These are phyloP conservation scores for Anabacerthia variegaticeps DNA, from an alignment of 2,797 vertebrate species.

Conservation along the genomic window DNA sequence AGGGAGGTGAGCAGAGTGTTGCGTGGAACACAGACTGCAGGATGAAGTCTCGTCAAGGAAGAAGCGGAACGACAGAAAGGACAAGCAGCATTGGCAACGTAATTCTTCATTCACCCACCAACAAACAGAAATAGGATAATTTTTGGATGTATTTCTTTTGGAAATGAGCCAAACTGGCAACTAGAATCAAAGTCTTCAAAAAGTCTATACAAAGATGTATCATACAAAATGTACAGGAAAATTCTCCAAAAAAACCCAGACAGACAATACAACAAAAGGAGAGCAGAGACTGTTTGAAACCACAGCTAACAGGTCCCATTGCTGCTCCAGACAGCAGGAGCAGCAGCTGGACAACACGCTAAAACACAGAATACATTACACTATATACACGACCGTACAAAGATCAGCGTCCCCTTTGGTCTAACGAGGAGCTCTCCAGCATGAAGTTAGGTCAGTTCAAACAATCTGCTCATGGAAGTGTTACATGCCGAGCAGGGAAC, in stretches of 20 bases:
- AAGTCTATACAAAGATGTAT: constrained; percentile 83
- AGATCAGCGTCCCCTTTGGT: constrained; percentile 49
- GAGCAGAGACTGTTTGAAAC: constrained; percentile 61
- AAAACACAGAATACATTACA: constrained; percentile 71
- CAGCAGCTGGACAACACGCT: constrained; percentile 13
- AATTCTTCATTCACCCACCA: constrained; percentile 22
- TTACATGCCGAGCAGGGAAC: constrained; percentile 26
- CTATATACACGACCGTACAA: constrained; percentile 71
- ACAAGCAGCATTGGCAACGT: neutral
- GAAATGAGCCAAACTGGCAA: constrained; percentile 80
- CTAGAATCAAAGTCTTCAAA: constrained; percentile 82
- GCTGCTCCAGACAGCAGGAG: constrained; percentile 14
- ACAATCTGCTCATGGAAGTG: constrained; percentile 36
- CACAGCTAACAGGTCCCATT: constrained; percentile 54
- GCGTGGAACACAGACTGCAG: rapidly evolving
- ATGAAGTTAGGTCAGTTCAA: constrained; percentile 25
- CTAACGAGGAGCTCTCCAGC: constrained; percentile 58
- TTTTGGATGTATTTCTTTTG: constrained; percentile 80
- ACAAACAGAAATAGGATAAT: constrained; percentile 60
- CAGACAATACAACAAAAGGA: constrained; percentile 67
- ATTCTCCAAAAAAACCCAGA: constrained; percentile 69
- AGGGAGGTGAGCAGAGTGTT: rapidly evolving
- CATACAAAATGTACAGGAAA: constrained; percentile 82
- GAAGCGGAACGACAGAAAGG: constrained; percentile 25
- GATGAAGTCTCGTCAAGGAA: neutral